phyloP scores from a whole-genome alignment of 2,113 vertebrate species.

The Sterrhoptilus dennistouni region DNA sequence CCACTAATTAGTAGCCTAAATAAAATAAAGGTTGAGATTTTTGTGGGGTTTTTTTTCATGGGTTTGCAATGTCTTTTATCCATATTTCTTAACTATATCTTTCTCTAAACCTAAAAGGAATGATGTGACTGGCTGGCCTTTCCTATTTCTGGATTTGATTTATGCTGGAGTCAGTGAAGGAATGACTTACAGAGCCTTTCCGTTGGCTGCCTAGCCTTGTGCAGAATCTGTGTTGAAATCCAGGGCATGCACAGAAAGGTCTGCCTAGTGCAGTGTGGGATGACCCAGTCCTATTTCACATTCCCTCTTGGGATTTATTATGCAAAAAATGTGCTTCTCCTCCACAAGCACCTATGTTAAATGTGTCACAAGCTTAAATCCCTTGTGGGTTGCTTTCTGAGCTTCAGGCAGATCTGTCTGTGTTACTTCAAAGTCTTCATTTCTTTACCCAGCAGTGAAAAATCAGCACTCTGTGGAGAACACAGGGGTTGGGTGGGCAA shows the following conservation, averaged over 20 bases:
- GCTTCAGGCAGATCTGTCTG: not conserved
- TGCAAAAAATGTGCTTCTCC: not conserved
- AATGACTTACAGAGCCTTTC: not conserved
- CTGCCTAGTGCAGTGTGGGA: not conserved
- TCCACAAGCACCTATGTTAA: not conserved
- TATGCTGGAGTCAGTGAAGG: not conserved
- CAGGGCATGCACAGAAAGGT: not conserved
- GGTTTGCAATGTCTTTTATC: not conserved
- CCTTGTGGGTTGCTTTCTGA: not conserved
- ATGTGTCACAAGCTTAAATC: not conserved
- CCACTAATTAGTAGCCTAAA: slow-evolving; percentile 25
- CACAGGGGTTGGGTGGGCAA: rapidly evolving
- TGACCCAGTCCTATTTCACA: not conserved
- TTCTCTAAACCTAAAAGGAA: slow-evolving; percentile 24
- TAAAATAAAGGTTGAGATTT: not conserved
- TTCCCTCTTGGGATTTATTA: not conserved
- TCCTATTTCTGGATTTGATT: slow-evolving; percentile 62
- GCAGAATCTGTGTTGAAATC: not conserved
- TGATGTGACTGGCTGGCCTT: not conserved
- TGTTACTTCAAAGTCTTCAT: not conserved
- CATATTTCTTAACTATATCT: slow-evolving; percentile 3
- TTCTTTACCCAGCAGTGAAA: not conserved
- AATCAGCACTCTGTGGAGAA: not conserved
- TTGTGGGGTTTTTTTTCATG: not conserved
- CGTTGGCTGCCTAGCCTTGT: not conserved